Percentiles rank a stretch among this genome's conserved stretches.
Evolutionary conservation across 2,113 vertebrate genomes (phyloP).

Genomic region (Tichodroma muraria): DNA sequence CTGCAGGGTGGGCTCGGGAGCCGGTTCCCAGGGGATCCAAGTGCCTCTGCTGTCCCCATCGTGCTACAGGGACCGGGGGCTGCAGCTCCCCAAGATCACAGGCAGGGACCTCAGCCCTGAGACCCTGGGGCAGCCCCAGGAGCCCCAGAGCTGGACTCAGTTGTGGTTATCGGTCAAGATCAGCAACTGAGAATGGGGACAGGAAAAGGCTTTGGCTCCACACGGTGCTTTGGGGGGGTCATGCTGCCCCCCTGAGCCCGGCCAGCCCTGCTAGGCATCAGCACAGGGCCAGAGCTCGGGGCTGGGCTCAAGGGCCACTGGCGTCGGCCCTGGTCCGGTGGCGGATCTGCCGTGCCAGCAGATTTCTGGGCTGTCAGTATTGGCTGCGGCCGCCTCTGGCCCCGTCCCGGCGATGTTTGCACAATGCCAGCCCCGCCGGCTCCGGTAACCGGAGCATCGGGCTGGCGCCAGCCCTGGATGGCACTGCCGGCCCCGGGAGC

Average conservation of each 20-base stretch:
- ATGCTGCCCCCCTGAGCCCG: accelerated
- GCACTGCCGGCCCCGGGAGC: not conserved
- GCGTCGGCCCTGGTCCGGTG: not conserved
- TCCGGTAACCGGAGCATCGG: not conserved
- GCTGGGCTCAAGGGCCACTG: not conserved
- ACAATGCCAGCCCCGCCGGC: not conserved
- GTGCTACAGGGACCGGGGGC: not conserved
- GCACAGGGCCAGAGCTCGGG: accelerated
- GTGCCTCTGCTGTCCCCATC: not conserved
- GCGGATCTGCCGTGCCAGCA: not conserved
- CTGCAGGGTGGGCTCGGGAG: accelerated
- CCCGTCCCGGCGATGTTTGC: not conserved
- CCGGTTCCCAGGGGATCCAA: not conserved
- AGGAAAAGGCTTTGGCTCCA: not conserved
- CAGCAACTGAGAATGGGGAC: not conserved
- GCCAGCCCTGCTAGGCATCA: not conserved
- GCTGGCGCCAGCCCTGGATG: not conserved
- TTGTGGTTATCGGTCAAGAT: not conserved
- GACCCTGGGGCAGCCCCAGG: not conserved
- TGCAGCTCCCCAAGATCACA: not conserved
- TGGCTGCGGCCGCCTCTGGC: not conserved
- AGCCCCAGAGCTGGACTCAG: not conserved
- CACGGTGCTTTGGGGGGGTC: not conserved
- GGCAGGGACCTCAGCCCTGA: not conserved
- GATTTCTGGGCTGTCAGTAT: not conserved